A percentile compares a stretch with the other conserved stretches of the same genome.
These are phyloP conservation scores for Brachycybe producta DNA, from an alignment of 2,888 invertebrate genomes.

Conservation along the genomic window DNA sequence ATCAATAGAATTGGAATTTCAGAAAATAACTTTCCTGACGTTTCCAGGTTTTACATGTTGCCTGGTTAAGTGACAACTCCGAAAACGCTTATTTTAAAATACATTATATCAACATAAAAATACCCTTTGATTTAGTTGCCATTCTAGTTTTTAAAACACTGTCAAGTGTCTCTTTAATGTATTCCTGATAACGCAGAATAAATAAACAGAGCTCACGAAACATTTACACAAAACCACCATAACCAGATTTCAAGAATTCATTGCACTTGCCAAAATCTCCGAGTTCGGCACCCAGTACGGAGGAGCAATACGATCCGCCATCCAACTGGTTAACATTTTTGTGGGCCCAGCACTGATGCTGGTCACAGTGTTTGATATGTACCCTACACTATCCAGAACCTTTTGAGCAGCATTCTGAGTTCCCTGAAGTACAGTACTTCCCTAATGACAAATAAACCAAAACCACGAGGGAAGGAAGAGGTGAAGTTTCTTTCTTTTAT, in stretches of 20 bases:
- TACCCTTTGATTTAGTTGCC: too few species aligned
- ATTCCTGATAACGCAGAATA: too few species aligned
- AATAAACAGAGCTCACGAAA: too few species aligned
- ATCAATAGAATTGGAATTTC: too few species aligned
- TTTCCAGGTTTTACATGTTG: too few species aligned
- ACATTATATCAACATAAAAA: too few species aligned
- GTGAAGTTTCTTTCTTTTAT: not conserved
- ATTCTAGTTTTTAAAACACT: too few species aligned
- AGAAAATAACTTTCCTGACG: too few species aligned
- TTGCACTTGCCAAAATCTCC: constrained; percentile 47
- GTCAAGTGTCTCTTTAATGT: too few species aligned
- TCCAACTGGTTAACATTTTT: constrained; percentile 52
- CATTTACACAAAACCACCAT: not conserved
- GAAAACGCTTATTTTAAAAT: too few species aligned
- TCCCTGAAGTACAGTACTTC: constrained; percentile 29
- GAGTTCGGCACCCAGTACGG: constrained; percentile 66
- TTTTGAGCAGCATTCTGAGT: constrained; percentile 49
- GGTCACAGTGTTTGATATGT: constrained; percentile 47
- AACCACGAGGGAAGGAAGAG: not conserved
- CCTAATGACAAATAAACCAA: constrained; percentile 24
- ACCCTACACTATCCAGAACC: constrained; percentile 50
- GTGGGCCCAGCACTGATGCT: constrained; percentile 58
- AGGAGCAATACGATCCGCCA: constrained; percentile 65
- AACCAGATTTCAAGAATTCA: not conserved
- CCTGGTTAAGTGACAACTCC: too few species aligned